Evolutionary conservation across 2,113 vertebrate genomes (phyloP).

Genomic region (Malurus elegans): DNA sequence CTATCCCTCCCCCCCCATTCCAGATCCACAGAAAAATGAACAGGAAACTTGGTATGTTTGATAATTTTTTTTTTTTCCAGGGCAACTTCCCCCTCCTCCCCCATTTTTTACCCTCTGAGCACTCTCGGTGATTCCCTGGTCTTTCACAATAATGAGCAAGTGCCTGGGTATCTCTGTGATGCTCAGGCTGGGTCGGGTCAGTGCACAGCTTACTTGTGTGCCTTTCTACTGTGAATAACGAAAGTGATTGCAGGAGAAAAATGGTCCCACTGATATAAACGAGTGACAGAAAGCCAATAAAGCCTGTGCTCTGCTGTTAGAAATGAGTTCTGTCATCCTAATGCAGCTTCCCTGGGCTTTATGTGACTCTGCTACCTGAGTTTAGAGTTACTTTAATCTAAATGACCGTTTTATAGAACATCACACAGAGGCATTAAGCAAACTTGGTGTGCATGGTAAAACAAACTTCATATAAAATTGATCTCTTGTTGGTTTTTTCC

Average conservation of each 20-base stretch:
- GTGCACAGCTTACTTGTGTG: background rate
- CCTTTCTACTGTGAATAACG: background rate
- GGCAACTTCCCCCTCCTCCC: background rate
- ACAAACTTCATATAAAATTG: background rate
- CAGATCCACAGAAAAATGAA: background rate
- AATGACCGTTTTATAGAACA: background rate
- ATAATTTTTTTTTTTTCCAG: background rate
- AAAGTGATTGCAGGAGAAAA: background rate
- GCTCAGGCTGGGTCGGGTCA: background rate
- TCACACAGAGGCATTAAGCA: background rate
- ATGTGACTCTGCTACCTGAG: background rate
- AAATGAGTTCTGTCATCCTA: background rate
- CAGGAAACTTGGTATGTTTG: background rate
- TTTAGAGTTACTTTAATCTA: background rate
- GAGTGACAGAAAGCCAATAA: background rate
- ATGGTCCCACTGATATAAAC: background rate
- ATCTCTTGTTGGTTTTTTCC: background rate
- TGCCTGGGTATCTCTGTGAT: background rate
- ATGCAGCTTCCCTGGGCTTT: background rate
- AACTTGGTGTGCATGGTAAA: background rate
- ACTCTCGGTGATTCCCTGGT: background rate
- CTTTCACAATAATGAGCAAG: background rate
- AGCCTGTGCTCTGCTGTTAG: background rate
- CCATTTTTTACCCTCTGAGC: background rate
- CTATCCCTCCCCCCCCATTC: background rate